Evolutionary conservation across 2,888 invertebrate species (phyloP), one percentile per base, ranked within the genome.

Genomic region (Odontothrips loti): DNA sequence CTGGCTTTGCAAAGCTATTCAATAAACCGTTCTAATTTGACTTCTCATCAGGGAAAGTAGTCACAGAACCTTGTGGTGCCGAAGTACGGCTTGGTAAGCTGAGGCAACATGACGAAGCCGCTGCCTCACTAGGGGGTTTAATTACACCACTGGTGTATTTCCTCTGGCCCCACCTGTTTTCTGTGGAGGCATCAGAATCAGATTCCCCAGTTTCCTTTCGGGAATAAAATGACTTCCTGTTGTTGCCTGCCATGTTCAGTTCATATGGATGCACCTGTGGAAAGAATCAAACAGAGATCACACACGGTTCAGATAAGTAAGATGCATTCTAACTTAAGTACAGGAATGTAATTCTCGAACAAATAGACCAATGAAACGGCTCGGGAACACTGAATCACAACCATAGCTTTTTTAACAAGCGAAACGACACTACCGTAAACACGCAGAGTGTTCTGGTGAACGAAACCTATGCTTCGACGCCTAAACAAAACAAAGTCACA

Each of bases 1-100:
- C 63, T 63, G 63, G 63, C 63, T n/a, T 63, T n/a, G 63, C 63
- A 63, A 63, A 63, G 63, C 63, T 63, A n/a, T n/a, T 20, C 23
- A 63, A 10, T n/a, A 63, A 63, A 2, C 20, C 15, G n/a, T 15
- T 20, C n/a, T 8, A 2, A 51, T 2, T 51, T 43, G 6, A 4
- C 3, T 6, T 43, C 34, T 43, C 34, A 4, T 43, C 51, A 51
- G 51, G 51, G 9, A n/a, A 63, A 20, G 63, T 63, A n/a, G 63
- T n/a, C 63, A 63, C 20, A 20, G 63, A 63, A 3, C 63, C 63
- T 63, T 63, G 9, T n/a, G 63, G 63, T 63, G 63, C 20, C n/a
- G 63, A 63, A 15, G n/a, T 63, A n/a, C n/a, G 6, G 63, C 63
- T 63, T 20, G 63, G 63, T n/a, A 63, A n/a, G n/a, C 63, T 63